Base-by-base conservation (phyloP, 37 sponge, comb jelly and placozoan genomes). In the Halisarca cf. caerulea region DNA sequence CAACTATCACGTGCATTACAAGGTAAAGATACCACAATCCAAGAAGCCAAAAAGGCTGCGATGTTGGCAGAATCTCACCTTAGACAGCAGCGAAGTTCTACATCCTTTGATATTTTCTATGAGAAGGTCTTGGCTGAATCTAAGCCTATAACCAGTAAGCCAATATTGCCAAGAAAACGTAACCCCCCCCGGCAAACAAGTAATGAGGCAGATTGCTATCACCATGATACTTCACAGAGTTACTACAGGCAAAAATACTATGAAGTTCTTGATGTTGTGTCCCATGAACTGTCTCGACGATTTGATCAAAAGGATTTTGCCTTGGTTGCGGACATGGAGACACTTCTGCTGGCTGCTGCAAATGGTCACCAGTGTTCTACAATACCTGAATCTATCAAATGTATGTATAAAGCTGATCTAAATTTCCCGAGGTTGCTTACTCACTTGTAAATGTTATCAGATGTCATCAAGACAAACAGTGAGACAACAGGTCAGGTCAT, bases 371-470 rank as follows among this genome's bases (percentile, higher is more conserved):
- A n/a, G n/a, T 28, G n/a, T 20, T 4, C 41, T 59, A 62, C 21
- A 6, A 55, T 84, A 28, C 55, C 73, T 32, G 84, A 84, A 20
- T 64, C 51, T 64, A 40, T 84, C n/a, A 28, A 2, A 44, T 20
- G 20, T 72, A 21, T 84, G 39, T 84, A 64, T 38, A 47, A 25
- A 14, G 45, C 54, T n/a, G 84, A 84, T 72, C 2, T 84, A 39
- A 34, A 84, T n/a, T n/a, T n/a, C n/a, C n/a, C n/a, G n/a, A n/a
- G n/a, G n/a, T n/a, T 93, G 20, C 20, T 33, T 28, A 84, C 54
- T 24, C 94, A 93, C 11, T 58, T 93, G 33, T 41, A 24, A 40
- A 38, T 90, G 2, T 51, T 91, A 33, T 47, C 23, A 40, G 88
- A 93, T 82, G 80, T 91, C 20, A 58, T 91, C 43, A 74, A 80